These are phyloP conservation scores for Lethrus apterus DNA, from an alignment of 1,140 invertebrate genomes.

Conservation along the genomic window DNA sequence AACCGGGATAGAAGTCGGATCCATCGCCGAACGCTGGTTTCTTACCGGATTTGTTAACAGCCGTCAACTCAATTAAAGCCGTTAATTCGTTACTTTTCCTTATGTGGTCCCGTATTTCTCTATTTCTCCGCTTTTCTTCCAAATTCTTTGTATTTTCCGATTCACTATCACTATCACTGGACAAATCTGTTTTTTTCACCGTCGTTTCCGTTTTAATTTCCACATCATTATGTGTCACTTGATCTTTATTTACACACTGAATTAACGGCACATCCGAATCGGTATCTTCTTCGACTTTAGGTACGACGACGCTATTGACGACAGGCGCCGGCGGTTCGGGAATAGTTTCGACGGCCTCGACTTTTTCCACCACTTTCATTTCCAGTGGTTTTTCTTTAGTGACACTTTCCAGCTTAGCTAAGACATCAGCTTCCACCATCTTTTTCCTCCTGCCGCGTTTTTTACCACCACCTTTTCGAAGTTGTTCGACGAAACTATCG, in stretches of 20 bases:
- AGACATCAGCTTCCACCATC: slow-evolving; percentile 26
- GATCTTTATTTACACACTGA: slow-evolving; percentile 38
- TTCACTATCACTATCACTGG: slow-evolving; percentile 38
- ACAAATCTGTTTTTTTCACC: slow-evolving; percentile 14
- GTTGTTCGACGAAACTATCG: slow-evolving; percentile 64
- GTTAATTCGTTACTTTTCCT: neutral
- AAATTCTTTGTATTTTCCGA: slow-evolving; percentile 23
- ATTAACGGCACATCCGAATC: slow-evolving; percentile 37
- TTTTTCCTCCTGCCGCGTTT: slow-evolving; percentile 50
- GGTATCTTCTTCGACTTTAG: slow-evolving; percentile 15
- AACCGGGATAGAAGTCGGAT: slow-evolving; percentile 66
- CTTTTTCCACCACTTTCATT: neutral
- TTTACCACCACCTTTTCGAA: slow-evolving; percentile 50
- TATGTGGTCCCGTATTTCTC: neutral
- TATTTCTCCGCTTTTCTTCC: neutral
- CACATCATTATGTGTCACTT: slow-evolving; percentile 21
- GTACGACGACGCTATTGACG: no score
- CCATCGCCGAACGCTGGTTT: slow-evolving; percentile 63
- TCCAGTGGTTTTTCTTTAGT: slow-evolving; percentile 32
- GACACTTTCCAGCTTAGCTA: slow-evolving; percentile 27
- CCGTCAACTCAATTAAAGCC: neutral
- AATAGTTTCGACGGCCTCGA: slow-evolving; percentile 28
- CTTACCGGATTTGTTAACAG: slow-evolving; percentile 34
- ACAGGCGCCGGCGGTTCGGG: no score
- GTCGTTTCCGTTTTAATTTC: slow-evolving; percentile 18